Conservation (phyloP, 2,797 vertebrate species). For the Rhinella marina region DNA sequence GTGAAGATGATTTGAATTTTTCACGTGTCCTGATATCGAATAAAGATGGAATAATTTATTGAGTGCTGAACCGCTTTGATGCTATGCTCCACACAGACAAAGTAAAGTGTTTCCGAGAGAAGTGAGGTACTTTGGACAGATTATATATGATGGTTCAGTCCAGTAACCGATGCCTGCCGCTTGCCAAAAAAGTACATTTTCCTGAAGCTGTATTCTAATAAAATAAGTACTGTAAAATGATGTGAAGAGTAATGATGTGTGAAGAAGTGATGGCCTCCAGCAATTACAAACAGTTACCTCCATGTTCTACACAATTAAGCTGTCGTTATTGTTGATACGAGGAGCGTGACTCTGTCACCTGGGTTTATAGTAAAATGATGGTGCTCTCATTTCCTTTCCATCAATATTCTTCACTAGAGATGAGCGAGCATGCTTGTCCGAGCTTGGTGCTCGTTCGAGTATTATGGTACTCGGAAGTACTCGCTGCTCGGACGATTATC, state of each 20-base stretch:
- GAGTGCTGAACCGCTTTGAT: no score
- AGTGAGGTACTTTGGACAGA: neutral
- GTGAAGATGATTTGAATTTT: no score
- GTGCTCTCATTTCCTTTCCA: neutral
- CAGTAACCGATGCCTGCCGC: neutral
- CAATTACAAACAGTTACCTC: conserved; percentile 36
- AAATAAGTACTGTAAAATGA: neutral
- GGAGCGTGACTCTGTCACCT: neutral
- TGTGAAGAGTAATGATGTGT: conserved; percentile 45
- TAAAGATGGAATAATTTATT: no score
- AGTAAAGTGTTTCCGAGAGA: neutral
- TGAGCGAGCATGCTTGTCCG: no score
- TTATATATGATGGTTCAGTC: neutral
- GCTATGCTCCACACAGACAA: no score
- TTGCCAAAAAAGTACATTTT: neutral
- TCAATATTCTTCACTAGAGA: neutral
- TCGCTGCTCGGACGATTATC: no score
- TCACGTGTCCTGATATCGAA: no score
- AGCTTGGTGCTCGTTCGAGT: no score
- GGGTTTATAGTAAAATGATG: neutral
- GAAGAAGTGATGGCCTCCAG: conserved; percentile 26
- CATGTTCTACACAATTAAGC: conserved; percentile 44
- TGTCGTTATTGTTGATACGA: conserved; percentile 32
- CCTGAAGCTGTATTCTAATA: neutral
- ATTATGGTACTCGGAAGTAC: no score